A percentile compares a stretch with the other conserved stretches of the same genome.
Evolutionary conservation across 2,113 vertebrate species (phyloP).

Genomic region (Octodon degus): DNA sequence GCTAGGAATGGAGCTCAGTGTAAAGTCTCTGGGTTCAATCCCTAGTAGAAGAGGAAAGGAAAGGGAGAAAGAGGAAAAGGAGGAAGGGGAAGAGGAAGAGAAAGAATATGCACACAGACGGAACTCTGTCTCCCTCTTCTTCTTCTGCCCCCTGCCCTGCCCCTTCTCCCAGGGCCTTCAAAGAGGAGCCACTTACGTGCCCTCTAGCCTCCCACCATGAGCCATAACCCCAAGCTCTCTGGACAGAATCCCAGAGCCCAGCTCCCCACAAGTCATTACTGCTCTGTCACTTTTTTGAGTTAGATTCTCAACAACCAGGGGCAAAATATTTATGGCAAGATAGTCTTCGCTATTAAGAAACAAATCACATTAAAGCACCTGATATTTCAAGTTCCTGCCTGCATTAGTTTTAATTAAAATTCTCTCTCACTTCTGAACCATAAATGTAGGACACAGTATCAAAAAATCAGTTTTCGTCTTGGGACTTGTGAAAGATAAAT

Average conservation of each 20-base stretch:
- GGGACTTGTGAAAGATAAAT: slow-evolving; percentile 4
- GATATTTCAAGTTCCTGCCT: slow-evolving; percentile 50
- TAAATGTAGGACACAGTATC: neutral
- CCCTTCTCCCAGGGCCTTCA: neutral
- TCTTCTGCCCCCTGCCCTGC: neutral
- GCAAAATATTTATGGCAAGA: slow-evolving; percentile 59
- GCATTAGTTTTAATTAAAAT: slow-evolving; percentile 68
- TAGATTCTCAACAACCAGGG: slow-evolving; percentile 42
- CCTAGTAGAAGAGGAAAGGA: neutral
- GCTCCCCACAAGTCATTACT: neutral
- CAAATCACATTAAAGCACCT: slow-evolving; percentile 60
- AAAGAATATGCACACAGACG: neutral
- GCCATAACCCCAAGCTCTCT: neutral
- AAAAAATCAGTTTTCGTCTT: neutral
- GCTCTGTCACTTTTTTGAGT: slow-evolving; percentile 16
- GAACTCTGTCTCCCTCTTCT: neutral
- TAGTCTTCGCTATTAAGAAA: slow-evolving; percentile 34
- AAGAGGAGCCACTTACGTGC: neutral
- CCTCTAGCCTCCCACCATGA: neutral
- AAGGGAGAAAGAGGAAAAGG: neutral
- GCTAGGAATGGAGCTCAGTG: neutral
- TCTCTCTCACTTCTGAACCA: neutral
- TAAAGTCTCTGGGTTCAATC: neutral
- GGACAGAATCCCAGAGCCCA: neutral
- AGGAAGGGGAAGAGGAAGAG: neutral